A percentile compares a stretch with the other conserved stretches of the same genome.
These are phyloP conservation scores for Campoletis sonorensis DNA, from an alignment of 1,140 invertebrate genomes.

Conservation along the genomic window DNA sequence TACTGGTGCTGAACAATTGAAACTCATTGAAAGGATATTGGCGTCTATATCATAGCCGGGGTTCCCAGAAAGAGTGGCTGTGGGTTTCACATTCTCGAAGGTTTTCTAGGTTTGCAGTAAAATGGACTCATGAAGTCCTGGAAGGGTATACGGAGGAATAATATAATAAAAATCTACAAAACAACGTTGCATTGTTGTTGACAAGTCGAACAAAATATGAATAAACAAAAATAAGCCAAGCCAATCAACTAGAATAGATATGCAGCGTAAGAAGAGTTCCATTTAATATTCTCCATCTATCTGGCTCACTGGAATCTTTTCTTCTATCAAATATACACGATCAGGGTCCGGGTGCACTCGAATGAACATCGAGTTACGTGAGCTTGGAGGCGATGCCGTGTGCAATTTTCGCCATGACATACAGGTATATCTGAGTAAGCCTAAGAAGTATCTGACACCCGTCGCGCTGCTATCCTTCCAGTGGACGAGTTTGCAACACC, in stretches of 20 bases:
- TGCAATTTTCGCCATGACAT: slow-evolving; percentile 5
- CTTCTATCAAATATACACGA: not conserved
- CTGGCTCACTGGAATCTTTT: slow-evolving; percentile 30
- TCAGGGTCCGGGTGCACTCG: not conserved
- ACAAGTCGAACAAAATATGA: too few species aligned
- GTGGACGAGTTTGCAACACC: slow-evolving; percentile 9
- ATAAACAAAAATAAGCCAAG: not conserved
- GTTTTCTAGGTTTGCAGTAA: too few species aligned
- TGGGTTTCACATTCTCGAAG: too few species aligned
- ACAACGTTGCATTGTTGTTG: too few species aligned
- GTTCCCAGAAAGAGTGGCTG: too few species aligned
- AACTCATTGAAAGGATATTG: too few species aligned
- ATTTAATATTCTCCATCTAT: not conserved
- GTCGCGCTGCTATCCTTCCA: slow-evolving; percentile 9
- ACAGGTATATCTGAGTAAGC: not conserved
- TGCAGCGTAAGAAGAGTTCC: not conserved
- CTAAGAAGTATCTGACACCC: slow-evolving; percentile 8
- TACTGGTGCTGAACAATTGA: too few species aligned
- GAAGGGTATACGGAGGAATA: too few species aligned
- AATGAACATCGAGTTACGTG: slow-evolving; percentile 25
- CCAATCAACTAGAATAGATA: not conserved
- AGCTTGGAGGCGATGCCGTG: slow-evolving; percentile 10
- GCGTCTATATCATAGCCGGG: too few species aligned
- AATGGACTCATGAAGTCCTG: too few species aligned
- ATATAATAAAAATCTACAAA: too few species aligned